phyloP scores from a whole-genome alignment of 2,888 invertebrate genomes.

The Pollenia griseotomentosa region DNA sequence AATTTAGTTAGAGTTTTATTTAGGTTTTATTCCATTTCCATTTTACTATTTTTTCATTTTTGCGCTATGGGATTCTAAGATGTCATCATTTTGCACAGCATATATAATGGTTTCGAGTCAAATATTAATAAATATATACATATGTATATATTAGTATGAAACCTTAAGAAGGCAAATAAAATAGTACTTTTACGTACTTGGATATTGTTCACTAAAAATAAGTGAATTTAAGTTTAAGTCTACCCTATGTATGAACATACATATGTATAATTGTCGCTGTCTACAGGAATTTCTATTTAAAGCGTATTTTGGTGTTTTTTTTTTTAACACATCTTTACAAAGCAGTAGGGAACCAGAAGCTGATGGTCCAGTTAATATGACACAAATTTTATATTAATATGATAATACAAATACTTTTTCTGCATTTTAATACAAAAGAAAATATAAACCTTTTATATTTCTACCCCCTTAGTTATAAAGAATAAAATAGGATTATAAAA shows the following conservation, averaged over 20 bases:
- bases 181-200: no score
- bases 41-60: constrained; percentile 29
- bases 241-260: no score
- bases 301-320: not conserved
- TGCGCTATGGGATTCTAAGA: constrained; percentile 54
- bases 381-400: not conserved
- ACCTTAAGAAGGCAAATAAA: no score
- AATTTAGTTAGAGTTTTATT: no score
- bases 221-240: no score
- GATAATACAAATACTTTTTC: not conserved
- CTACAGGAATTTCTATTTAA: not conserved
- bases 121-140: no score
- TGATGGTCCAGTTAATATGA: not conserved
- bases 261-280: not conserved
- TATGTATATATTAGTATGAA: no score
- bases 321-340: constrained; percentile 2
- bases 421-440: no score
- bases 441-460: not conserved
- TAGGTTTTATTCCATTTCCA: not conserved
- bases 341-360: constrained; percentile 1
- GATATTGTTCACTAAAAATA: no score
- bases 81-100: constrained; percentile 52
- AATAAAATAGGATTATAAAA: no score
- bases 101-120: constrained; percentile 36
- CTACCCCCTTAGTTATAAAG: no score